Evolutionary conservation across 2,888 invertebrate genomes (phyloP), one percentile per base, ranked within the genome.

Genomic region (Mythimna impura): DNA sequence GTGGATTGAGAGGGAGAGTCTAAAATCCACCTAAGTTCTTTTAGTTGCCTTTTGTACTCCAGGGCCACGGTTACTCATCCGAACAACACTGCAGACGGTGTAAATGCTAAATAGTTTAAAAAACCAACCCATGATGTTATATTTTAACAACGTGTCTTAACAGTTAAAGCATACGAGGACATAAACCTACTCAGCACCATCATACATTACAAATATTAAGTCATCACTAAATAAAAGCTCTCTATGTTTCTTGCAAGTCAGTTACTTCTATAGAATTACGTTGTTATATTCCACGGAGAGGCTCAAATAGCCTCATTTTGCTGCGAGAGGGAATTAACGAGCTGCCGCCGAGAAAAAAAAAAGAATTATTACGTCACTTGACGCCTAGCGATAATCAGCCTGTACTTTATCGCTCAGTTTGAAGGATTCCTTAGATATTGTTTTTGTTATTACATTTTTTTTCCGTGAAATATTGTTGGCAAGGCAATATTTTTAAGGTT

Each of bases 341-440:
- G 91, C 83, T 79, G 79, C 75, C 79, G 80, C 75, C 77, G 80
- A 83, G 82, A 87, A 89, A 89, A 90, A 92, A 91, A 90, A 90
- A 89, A 73, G 91, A 92, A 88, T 89, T 90, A 92, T 91, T 84
- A 87, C 90, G 90, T 90, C 89, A 92, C 90, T 89, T 86, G 91
- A 92, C 88, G 89, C 91, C 82, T 81, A 82, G 80, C 87, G 87
- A 89, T 91, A 91, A 91, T 92, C 88, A 86, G 88, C 84, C 87
- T 89, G 91, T 89, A 85, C 86, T 89, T 91, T 91, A 91, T 91
- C 83, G 87, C 87, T 54, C 76, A 78, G 84, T 85, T 87, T 85
- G 90, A 88, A 87, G 88, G 87, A 89, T 90, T 86, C 85, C 83
- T 84, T 66, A 69, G 83, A 86, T 84, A 86, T 88, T 89, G 88